Conservation (phyloP, 2,797 vertebrate genomes). For the Fundulus diaphanus region DNA sequence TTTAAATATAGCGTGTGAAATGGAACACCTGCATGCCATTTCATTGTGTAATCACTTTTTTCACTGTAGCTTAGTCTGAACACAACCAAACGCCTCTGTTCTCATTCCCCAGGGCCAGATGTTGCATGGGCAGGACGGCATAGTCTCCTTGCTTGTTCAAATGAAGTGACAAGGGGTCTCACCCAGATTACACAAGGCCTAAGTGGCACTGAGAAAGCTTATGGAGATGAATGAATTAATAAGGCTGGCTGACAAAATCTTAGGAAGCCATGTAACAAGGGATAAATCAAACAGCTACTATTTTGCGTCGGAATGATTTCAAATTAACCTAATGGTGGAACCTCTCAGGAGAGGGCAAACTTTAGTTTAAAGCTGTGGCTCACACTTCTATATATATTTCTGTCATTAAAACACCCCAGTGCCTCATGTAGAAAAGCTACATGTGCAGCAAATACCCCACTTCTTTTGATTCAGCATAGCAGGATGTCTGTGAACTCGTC, state of each 20-base stretch:
- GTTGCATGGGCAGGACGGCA: conserved; percentile 76
- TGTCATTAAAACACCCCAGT: conserved; percentile 64
- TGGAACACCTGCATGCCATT: conserved; percentile 53
- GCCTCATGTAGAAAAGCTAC: conserved; percentile 56
- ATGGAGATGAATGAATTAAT: conserved; percentile 84
- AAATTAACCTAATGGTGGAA: conserved; percentile 69
- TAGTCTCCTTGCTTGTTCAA: conserved; percentile 76
- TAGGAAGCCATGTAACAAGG: conserved; percentile 78
- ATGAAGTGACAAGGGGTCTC: conserved; percentile 81
- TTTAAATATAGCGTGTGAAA: conserved; percentile 61
- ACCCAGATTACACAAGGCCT: conserved; percentile 80
- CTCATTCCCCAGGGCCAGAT: conserved; percentile 69
- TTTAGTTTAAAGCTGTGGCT: conserved; percentile 41
- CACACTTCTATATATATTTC: conserved; percentile 71
- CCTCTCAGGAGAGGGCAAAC: conserved; percentile 58
- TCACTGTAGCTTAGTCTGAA: conserved; percentile 35
- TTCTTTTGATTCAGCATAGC: conserved; percentile 68
- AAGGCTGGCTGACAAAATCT: conserved; percentile 74
- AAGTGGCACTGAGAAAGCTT: conserved; percentile 79
- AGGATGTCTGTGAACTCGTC: conserved; percentile 48
- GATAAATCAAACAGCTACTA: conserved; percentile 77
- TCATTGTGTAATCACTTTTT: conserved; percentile 45
- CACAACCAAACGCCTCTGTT: conserved; percentile 71
- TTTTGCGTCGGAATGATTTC: conserved; percentile 75
- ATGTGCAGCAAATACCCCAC: conserved; percentile 61